Evolutionary conservation across 2,888 invertebrate species (phyloP).

Genomic region (Beris chalybata): DNA sequence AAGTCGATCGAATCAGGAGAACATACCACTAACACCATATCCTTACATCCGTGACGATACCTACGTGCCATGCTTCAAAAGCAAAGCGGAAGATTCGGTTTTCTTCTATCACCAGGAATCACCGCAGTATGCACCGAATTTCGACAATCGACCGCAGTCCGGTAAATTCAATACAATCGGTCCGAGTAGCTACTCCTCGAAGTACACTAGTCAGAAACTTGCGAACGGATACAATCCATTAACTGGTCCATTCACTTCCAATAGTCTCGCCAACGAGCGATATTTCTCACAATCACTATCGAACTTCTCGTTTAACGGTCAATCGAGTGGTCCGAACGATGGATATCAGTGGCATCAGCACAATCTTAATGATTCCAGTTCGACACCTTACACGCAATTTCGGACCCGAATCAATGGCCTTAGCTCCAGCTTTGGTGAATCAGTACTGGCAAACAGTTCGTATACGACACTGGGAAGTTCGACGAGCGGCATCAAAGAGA

Average conservation of each 20-base stretch:
- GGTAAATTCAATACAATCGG: constrained; percentile 56
- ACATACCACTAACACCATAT: constrained; percentile 37
- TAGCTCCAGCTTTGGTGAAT: constrained; percentile 42
- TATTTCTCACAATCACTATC: constrained; percentile 55
- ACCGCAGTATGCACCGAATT: constrained; percentile 40
- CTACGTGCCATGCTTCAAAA: constrained; percentile 38
- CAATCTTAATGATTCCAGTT: constrained; percentile 38
- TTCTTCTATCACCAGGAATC: constrained; percentile 42
- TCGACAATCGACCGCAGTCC: constrained; percentile 39
- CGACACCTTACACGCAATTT: constrained; percentile 51
- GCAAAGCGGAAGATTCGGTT: constrained; percentile 40
- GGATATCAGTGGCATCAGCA: constrained; percentile 41
- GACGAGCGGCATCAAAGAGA: constrained; percentile 47
- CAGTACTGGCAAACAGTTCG: constrained; percentile 43
- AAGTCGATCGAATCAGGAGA: constrained; percentile 34
- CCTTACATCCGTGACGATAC: constrained; percentile 34
- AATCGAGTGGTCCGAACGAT: constrained; percentile 41
- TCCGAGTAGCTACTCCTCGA: constrained; percentile 53
- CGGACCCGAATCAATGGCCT: constrained; percentile 42
- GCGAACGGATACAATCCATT: background rate
- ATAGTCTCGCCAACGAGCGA: constrained; percentile 43
- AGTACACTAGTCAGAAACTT: constrained; percentile 48
- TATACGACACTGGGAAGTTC: constrained; percentile 49
- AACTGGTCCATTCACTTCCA: background rate
- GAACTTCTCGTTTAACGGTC: constrained; percentile 51